Conservation (phyloP, 2,888 invertebrate genomes). For the Nysson spinosus region DNA sequence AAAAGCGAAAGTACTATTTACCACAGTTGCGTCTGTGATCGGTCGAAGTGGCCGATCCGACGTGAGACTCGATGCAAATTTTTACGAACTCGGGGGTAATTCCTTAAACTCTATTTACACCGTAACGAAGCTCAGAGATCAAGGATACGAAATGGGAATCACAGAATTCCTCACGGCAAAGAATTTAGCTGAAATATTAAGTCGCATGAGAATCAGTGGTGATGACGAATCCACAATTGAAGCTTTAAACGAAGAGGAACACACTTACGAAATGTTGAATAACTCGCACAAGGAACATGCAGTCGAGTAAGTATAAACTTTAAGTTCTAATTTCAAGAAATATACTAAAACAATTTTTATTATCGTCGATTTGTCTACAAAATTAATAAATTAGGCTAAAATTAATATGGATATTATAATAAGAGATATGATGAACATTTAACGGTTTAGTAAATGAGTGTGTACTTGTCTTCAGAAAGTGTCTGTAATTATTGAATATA, state of each 20-base stretch:
- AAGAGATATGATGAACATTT: too few species aligned
- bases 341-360: neutral
- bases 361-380: neutral
- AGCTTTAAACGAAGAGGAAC: conserved; percentile 70
- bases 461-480: neutral
- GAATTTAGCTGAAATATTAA: conserved; percentile 84
- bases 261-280: conserved; percentile 79
- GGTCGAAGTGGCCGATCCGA: conserved; percentile 82
- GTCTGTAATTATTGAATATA: too few species aligned
- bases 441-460: neutral
- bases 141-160: conserved; percentile 88
- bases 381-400: neutral
- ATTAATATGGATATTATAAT: too few species aligned
- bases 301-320: conserved; percentile 83
- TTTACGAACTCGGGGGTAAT: conserved; percentile 92
- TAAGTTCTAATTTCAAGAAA: neutral
- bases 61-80: conserved; percentile 84
- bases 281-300: conserved; percentile 83
- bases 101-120: conserved; percentile 92
- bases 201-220: conserved; percentile 79
- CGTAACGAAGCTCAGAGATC: conserved; percentile 86
- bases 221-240: conserved; percentile 61
- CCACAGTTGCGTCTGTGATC: conserved; percentile 86
- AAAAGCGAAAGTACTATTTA: conserved; percentile 85
- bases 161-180: conserved; percentile 88